Evolutionary conservation across 2,888 invertebrate species (phyloP).

Genomic region (Nymphalis polychloros): DNA sequence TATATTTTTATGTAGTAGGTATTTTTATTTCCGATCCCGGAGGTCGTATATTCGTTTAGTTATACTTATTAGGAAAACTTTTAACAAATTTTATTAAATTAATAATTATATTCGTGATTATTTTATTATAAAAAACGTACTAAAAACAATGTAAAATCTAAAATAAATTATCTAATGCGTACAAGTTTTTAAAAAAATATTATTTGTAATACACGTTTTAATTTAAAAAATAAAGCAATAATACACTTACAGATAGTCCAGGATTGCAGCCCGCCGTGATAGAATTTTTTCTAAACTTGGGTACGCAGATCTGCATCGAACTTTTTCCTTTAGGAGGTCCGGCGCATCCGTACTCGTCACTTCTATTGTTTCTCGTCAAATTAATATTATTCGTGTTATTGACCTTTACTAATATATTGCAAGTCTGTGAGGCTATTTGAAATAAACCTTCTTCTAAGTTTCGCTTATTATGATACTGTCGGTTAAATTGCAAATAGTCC

Average conservation of each 20-base stretch:
- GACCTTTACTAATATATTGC: conserved; percentile 88
- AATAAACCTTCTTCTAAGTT: conserved; percentile 89
- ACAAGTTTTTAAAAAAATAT: neutral
- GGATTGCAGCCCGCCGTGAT: conserved; percentile 81
- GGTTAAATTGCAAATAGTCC: conserved; percentile 81
- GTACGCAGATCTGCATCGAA: conserved; percentile 82
- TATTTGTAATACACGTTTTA: neutral
- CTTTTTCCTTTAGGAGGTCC: conserved; percentile 68
- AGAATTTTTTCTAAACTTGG: conserved; percentile 76
- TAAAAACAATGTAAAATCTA: no score
- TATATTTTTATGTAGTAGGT: no score
- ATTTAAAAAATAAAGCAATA: neutral
- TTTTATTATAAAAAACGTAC: no score
- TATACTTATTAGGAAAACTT: no score
- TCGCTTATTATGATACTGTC: conserved; percentile 79
- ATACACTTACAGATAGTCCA: conserved; percentile 82
- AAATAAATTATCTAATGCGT: neutral
- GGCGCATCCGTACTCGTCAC: conserved; percentile 82
- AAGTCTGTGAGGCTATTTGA: conserved; percentile 90
- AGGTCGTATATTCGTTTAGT: no score
- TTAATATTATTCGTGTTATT: conserved; percentile 89
- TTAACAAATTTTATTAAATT: no score
- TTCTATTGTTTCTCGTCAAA: conserved; percentile 83
- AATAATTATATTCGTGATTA: no score
- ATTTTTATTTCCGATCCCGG: no score